Evolutionary conservation across 2,888 invertebrate species (phyloP).

Genomic region (Cephus pulcher): DNA sequence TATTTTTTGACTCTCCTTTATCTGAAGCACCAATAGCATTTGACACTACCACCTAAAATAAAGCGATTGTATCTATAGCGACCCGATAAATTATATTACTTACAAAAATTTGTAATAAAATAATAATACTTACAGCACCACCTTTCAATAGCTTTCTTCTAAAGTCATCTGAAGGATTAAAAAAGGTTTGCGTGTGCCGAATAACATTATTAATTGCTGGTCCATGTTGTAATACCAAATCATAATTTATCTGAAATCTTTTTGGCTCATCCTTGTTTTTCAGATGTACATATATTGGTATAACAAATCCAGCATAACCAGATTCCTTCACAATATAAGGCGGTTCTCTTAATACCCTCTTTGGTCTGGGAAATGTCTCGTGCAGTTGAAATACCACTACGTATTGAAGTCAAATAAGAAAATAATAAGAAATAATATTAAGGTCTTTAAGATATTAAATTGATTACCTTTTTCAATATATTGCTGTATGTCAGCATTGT

Average conservation of each 20-base stretch:
- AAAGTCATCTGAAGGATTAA: conserved; percentile 90
- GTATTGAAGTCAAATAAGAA: conserved; percentile 23
- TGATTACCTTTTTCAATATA: conserved; percentile 84
- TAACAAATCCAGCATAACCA: conserved; percentile 94
- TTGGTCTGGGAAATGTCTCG: conserved; percentile 92
- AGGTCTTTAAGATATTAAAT: neutral
- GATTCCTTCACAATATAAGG: conserved; percentile 91
- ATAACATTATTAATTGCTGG: conserved; percentile 78
- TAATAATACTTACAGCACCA: conserved; percentile 75
- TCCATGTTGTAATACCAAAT: conserved; percentile 84
- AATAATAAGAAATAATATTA: conserved; percentile 2
- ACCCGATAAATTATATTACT: conserved; percentile 8
- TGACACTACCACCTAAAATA: conserved; percentile 58
- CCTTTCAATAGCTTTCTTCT: conserved; percentile 87
- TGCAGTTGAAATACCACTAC: conserved; percentile 88
- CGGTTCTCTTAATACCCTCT: conserved; percentile 90
- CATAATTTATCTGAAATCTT: conserved; percentile 82
- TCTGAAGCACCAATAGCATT: conserved; percentile 72
- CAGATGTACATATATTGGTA: conserved; percentile 90
- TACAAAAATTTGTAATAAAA: neutral
- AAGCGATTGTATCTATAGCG: conserved; percentile 12
- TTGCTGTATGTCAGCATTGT: conserved; percentile 87
- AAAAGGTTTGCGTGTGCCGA: conserved; percentile 87
- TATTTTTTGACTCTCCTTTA: conserved; percentile 71
- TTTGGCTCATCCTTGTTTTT: conserved; percentile 92